Percentiles rank a stretch among this genome's conserved stretches.
phyloP scores from a whole-genome alignment of 2,113 vertebrate species.

The Podilymbus podiceps region DNA sequence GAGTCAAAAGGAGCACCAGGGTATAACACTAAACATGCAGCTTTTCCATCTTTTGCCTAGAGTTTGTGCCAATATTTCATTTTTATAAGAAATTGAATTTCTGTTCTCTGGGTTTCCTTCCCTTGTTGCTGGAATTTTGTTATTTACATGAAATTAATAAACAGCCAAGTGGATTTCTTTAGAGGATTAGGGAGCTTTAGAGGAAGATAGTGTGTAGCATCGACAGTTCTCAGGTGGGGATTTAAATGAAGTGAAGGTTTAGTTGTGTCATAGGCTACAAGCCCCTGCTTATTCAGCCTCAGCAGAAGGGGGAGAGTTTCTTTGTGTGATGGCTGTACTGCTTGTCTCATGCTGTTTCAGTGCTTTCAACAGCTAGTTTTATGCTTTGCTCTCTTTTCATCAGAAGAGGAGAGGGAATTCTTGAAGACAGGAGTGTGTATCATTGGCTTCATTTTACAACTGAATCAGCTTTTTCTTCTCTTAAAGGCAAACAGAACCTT shows the following conservation, averaged over 20 bases:
- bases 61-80: neutral
- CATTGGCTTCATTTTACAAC: neutral
- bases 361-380: neutral
- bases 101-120: neutral
- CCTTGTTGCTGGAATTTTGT: neutral
- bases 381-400: neutral
- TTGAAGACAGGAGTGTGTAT: neutral
- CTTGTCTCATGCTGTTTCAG: neutral
- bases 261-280: neutral
- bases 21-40: neutral
- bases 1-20: neutral
- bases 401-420: neutral
- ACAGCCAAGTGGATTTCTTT: neutral
- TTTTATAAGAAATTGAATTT: neutral
- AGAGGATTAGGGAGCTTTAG: neutral
- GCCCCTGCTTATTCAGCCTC: neutral
- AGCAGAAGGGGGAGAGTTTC: neutral
- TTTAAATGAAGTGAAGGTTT: neutral
- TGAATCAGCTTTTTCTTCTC: conserved; percentile 12
- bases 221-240: neutral
- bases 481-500: conserved; percentile 27
- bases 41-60: neutral
- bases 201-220: neutral
- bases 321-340: neutral
- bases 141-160: neutral